A percentile compares a stretch with the other conserved stretches of the same genome.
phyloP scores from a whole-genome alignment of 2,113 vertebrate genomes.

The Gulo gulo region DNA sequence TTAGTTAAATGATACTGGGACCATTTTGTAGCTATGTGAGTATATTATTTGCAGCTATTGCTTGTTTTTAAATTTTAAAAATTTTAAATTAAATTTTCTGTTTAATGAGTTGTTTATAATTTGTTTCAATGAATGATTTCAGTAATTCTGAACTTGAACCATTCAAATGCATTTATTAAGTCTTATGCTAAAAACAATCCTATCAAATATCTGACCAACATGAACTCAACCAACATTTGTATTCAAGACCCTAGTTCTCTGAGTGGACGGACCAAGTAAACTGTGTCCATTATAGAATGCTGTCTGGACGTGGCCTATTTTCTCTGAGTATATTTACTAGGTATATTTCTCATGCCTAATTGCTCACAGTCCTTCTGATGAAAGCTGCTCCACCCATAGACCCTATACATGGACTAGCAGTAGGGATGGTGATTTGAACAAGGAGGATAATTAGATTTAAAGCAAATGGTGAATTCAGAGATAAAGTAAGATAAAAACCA shows the following conservation, averaged over 20 bases:
- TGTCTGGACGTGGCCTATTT: background rate
- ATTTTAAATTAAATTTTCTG: background rate
- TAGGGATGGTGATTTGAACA: background rate
- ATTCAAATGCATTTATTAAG: background rate
- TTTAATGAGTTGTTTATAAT: background rate
- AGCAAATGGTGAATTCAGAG: background rate
- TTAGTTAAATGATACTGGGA: background rate
- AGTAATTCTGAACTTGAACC: background rate
- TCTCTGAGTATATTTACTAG: background rate
- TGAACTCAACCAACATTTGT: background rate
- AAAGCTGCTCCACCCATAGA: background rate
- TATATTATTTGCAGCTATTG: background rate
- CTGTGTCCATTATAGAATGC: background rate
- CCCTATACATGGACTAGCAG: background rate
- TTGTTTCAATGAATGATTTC: background rate
- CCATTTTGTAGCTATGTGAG: background rate
- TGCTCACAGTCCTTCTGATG: background rate
- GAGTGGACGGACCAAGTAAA: background rate
- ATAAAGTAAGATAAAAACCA: background rate
- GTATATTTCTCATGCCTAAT: background rate
- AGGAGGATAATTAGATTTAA: background rate
- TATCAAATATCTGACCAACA: constrained; percentile 22
- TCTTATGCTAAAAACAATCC: constrained; percentile 20
- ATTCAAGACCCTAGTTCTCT: background rate
- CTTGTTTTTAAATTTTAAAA: background rate